Percentiles rank a stretch among this genome's conserved stretches.
These are phyloP conservation scores for Phrynocephalus versicolor DNA, from an alignment of 2,113 vertebrate species.

Conservation along the genomic window DNA sequence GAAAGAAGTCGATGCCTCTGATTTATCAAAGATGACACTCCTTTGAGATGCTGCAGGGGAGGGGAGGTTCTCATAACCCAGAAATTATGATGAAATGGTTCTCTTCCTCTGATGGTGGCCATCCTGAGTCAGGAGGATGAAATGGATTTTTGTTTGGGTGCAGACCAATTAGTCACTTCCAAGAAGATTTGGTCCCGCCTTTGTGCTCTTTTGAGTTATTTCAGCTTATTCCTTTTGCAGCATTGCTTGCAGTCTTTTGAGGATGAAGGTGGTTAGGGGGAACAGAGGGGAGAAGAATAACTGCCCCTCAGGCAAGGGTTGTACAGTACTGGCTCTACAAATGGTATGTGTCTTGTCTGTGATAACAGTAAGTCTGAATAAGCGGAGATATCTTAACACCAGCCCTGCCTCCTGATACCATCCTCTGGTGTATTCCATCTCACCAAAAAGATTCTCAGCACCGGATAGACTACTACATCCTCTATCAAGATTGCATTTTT, in stretches of 20 bases:
- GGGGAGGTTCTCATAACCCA: no score
- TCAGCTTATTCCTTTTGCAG: not conserved
- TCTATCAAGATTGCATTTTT: no score
- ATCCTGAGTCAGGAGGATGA: not conserved
- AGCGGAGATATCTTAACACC: no score
- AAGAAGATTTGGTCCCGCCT: not conserved
- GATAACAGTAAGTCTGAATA: not conserved
- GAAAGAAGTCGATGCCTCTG: not conserved
- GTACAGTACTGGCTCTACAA: not conserved
- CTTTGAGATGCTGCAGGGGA: not conserved
- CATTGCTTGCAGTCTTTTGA: not conserved
- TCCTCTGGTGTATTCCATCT: no score
- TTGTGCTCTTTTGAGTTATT: not conserved
- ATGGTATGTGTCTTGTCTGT: not conserved
- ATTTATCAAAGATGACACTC: not conserved
- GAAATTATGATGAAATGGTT: not conserved
- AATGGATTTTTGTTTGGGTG: not conserved
- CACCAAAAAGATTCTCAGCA: no score
- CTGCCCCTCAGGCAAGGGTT: not conserved
- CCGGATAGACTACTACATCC: no score
- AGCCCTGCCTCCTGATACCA: no score
- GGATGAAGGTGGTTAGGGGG: not conserved
- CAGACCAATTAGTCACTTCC: not conserved
- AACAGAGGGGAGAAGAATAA: no score
- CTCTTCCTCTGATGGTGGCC: not conserved